Conservation (phyloP, 2,113 vertebrate species). For the Phaetusa simplex region DNA sequence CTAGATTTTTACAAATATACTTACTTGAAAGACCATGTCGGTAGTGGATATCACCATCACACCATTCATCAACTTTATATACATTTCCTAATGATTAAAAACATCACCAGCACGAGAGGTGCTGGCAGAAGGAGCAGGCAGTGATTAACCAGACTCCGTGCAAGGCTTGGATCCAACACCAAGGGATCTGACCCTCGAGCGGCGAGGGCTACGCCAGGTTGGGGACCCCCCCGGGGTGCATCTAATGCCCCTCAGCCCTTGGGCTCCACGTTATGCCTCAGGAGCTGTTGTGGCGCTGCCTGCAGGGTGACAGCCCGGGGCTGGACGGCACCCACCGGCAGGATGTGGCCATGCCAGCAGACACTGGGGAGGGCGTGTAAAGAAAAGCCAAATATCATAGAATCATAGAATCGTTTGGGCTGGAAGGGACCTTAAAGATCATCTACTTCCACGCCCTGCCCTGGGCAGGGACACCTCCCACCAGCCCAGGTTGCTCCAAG, state of each 20-base stretch:
- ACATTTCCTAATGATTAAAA: not conserved
- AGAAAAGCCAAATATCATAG: not conserved
- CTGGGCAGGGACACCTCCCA: not conserved
- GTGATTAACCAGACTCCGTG: not conserved
- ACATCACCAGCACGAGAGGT: not conserved
- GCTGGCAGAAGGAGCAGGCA: not conserved
- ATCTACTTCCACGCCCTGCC: not conserved
- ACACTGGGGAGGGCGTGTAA: not conserved
- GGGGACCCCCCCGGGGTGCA: not conserved
- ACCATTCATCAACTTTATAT: conserved; percentile 13
- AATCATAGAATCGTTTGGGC: not conserved
- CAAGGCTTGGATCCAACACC: not conserved
- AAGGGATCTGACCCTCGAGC: rapidly evolving
- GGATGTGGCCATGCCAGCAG: not conserved
- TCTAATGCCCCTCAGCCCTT: not conserved
- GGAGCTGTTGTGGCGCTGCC: not conserved
- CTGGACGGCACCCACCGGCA: not conserved
- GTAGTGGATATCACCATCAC: not conserved
- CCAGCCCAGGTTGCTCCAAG: not conserved
- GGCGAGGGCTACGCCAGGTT: rapidly evolving
- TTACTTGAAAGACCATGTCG: not conserved
- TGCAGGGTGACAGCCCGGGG: not conserved
- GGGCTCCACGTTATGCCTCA: not conserved
- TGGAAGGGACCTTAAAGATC: not conserved
- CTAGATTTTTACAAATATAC: not conserved